Base-by-base conservation (phyloP, 2,797 vertebrate species). In the Anomalospiza imberbis region DNA sequence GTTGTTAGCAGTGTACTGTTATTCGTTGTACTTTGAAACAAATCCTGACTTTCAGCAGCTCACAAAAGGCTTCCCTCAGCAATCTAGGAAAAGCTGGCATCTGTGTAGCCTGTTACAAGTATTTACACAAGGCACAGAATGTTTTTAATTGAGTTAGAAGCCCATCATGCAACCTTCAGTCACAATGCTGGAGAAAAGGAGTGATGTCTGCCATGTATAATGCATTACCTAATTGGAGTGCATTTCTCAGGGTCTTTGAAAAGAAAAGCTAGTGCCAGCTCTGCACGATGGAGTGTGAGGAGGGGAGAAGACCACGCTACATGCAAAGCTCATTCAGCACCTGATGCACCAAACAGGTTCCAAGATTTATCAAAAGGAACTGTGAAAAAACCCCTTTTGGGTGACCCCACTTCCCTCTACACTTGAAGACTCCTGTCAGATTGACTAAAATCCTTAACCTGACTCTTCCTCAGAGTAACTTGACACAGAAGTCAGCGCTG, bases 401-500 rank as follows among this genome's bases (percentile, higher is more conserved):
- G 38, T n/a, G 66, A 91, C 28, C 4, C 11, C 53, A 42, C 60
- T 61, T 80, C 36, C 44, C 60, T 36, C 13, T 1, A 48, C 54
- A 32, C 25, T 71, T 51, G 29, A 63, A 50, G 38, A 34, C 18
- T 68, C 44, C 25, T 11, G 8, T 32, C 32, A 47, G 25, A 7
- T 1, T 21, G 54, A 51, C 16, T 32, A 28, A 67, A 87, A 63
- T 28, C 70, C 54, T 71, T 55, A 73, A 55, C 63, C 28, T 31
- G n/a, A 17, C 44, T 74, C 26, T 29, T 68, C 28, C 50, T 36
- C 19, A 21, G 26, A 7, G 51, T 44, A 55, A 53, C 26, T 2
- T 42, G 76, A 74, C 19, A 18, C 0, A 2, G 72, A 47, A 61
- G 34, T 16, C 36, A 40, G 1, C 0, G 0, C 8, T 28, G 44